Conservation (phyloP, 2,113 vertebrate genomes). For the Athene cunicularia region DNA sequence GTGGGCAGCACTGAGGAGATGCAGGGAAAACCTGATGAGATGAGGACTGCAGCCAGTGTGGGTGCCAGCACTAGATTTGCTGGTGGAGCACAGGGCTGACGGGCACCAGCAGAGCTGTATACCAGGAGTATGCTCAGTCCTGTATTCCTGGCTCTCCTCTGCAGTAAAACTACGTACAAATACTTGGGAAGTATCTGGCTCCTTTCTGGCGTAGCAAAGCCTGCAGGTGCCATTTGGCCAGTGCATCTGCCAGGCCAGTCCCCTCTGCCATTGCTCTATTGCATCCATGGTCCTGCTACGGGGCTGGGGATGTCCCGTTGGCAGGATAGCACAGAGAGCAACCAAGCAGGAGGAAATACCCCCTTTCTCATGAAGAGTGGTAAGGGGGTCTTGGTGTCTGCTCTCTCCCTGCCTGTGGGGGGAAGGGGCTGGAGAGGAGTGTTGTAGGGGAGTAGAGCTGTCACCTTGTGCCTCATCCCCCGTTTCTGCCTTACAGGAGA, state of each 20-base stretch:
- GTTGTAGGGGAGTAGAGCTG: neutral
- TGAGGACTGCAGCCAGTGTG: neutral
- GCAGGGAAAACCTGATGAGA: neutral
- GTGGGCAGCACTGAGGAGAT: neutral
- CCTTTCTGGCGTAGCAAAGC: neutral
- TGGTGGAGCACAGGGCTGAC: neutral
- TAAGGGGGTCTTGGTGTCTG: neutral
- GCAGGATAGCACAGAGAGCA: neutral
- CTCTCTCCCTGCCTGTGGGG: neutral
- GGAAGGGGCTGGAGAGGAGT: neutral
- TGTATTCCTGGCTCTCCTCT: neutral
- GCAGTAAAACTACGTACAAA: neutral
- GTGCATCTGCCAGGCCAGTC: neutral
- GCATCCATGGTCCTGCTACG: neutral
- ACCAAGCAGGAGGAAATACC: neutral
- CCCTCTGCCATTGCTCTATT: neutral
- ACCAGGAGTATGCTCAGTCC: neutral
- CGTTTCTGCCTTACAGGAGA: constrained; percentile 80
- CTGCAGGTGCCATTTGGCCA: neutral
- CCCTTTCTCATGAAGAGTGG: neutral
- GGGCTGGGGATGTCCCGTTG: neutral
- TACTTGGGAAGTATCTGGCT: neutral
- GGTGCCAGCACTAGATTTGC: neutral
- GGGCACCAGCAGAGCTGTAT: neutral
- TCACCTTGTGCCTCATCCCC: constrained; percentile 4